Percentiles rank a stretch among this genome's conserved stretches.
Conservation (phyloP, 2,888 invertebrate species). For the Rosalia funebris region DNA sequence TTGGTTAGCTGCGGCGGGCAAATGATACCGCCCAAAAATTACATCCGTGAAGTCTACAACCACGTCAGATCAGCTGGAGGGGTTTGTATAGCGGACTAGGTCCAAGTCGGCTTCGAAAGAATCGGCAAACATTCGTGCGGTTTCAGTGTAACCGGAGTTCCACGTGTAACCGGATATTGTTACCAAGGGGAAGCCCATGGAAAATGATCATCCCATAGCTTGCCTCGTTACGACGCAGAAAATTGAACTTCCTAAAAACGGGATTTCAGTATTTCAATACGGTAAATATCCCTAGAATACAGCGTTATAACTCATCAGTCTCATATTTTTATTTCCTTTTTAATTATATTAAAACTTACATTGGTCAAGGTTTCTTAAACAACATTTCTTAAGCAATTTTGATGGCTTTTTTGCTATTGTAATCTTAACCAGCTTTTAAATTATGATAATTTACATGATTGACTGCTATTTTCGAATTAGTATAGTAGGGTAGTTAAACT, state of each 20-base stretch:
- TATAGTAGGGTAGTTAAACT: too few species aligned
- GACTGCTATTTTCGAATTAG: too few species aligned
- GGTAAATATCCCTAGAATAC: too few species aligned
- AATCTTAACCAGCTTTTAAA: too few species aligned
- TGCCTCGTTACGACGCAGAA: conserved; percentile 93
- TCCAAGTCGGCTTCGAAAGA: conserved; percentile 95
- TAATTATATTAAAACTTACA: too few species aligned
- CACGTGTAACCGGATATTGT: conserved; percentile 96
- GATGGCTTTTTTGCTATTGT: too few species aligned
- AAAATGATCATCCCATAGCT: conserved; percentile 97
- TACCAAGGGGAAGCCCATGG: conserved; percentile 98
- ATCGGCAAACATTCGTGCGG: conserved; percentile 98
- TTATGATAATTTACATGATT: too few species aligned
- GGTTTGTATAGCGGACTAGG: conserved; percentile 97
- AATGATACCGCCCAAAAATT: conserved; percentile 89
- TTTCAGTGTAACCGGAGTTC: conserved; percentile 89
- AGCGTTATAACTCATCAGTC: too few species aligned
- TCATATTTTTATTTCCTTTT: too few species aligned
- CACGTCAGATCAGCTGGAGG: conserved; percentile 89
- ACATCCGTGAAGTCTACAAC: conserved; percentile 80
- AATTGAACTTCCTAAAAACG: conserved; percentile 89
- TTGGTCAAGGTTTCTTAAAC: too few species aligned
- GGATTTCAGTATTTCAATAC: conserved; percentile 99
- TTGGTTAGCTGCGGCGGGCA: conserved; percentile 98
- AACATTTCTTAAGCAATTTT: too few species aligned